Percentiles rank a stretch among this genome's conserved stretches.
Evolutionary conservation across 2,113 vertebrate species (phyloP).

Genomic region (Gnathonemus longibarbis): DNA sequence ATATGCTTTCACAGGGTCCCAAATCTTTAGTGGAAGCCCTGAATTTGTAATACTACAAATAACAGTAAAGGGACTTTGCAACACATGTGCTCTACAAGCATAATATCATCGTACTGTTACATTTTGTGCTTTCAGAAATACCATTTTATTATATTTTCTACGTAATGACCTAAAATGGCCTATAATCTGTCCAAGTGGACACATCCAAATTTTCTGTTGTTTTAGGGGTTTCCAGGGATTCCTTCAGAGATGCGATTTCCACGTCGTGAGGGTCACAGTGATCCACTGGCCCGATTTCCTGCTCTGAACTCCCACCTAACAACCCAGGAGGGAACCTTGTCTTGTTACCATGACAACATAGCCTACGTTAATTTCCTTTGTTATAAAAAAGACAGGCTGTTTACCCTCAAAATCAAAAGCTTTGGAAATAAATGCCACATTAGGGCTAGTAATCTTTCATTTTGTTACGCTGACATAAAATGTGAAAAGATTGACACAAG

Average conservation of each 20-base stretch:
- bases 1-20: not conserved
- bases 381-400: not conserved
- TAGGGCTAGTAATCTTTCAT: conserved; percentile 2
- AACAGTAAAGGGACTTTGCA: not conserved
- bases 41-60: not conserved
- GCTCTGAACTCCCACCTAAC: not conserved
- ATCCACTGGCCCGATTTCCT: not conserved
- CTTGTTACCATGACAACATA: conserved; percentile 12
- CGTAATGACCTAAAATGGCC: not conserved
- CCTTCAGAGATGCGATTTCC: not conserved
- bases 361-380: not conserved
- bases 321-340: too few relatives aligned
- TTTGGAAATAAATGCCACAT: not conserved
- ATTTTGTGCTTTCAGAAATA: not conserved
- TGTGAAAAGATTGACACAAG: not conserved
- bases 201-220: not conserved
- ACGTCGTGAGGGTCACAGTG: not conserved
- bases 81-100: not conserved
- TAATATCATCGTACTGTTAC: not conserved
- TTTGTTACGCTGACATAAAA: not conserved
- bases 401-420: conserved; percentile 6
- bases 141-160: not conserved
- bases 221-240: not conserved
- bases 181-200: not conserved
- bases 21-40: not conserved